Percentiles rank a stretch among this genome's conserved stretches.
These are phyloP conservation scores for Pentalonia nigronervosa DNA, from an alignment of 1,140 invertebrate species.

Conservation along the genomic window DNA sequence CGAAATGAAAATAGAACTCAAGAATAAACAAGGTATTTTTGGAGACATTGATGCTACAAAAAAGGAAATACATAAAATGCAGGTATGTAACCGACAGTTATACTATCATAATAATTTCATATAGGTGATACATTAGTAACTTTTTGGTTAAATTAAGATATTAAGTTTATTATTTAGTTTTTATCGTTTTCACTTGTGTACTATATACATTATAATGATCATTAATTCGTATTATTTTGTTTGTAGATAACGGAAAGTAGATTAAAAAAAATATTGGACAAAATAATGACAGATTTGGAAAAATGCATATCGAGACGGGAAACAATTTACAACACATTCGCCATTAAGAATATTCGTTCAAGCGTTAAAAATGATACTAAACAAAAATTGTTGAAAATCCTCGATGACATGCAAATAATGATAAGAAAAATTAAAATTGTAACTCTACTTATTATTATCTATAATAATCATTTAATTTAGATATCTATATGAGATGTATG, in stretches of 20 bases:
- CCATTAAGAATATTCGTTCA: constrained; percentile 67
- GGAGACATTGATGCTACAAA: constrained; percentile 78
- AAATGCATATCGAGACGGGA: constrained; percentile 76
- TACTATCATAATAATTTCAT: background rate
- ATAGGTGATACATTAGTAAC: background rate
- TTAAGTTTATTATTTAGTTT: background rate
- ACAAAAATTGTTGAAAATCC: constrained; percentile 15
- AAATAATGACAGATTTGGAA: constrained; percentile 78
- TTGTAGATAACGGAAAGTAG: constrained; percentile 70
- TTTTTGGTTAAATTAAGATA: background rate
- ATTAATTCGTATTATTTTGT: constrained; percentile 13
- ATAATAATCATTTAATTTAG: background rate
- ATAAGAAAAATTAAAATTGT: constrained; percentile 13
- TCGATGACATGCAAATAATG: background rate
- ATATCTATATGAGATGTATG: background rate
- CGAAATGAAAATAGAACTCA: constrained; percentile 73
- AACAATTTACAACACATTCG: constrained; percentile 69
- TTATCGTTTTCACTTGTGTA: background rate
- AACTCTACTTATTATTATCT: background rate
- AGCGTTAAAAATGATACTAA: background rate
- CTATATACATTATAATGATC: background rate
- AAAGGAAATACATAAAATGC: constrained; percentile 83
- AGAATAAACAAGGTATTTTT: constrained; percentile 70
- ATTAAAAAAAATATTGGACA: constrained; percentile 76
- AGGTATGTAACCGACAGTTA: constrained; percentile 65